Conservation (phyloP, 2,888 invertebrate species). For the Tridacna gigas region DNA sequence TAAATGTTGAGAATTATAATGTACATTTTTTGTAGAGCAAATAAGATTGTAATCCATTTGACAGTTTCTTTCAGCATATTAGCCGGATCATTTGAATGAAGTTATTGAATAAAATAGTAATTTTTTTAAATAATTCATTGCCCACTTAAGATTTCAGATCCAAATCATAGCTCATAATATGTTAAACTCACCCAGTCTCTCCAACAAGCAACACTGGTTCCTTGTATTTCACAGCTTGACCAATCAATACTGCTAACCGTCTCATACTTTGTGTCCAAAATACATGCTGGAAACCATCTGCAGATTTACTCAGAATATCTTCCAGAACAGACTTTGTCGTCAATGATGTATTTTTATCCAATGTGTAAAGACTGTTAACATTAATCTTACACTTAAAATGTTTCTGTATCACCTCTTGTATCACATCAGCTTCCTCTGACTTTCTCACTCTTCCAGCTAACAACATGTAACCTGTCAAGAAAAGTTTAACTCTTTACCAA, state of each 20-base stretch:
- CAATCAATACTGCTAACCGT: slow-evolving; percentile 87
- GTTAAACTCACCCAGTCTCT: slow-evolving; percentile 90
- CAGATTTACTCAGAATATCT: slow-evolving; percentile 66
- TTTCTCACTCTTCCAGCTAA: slow-evolving; percentile 96
- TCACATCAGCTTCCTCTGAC: slow-evolving; percentile 92
- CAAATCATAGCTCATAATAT: no score
- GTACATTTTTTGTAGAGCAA: no score
- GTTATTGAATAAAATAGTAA: no score
- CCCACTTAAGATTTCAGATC: neutral
- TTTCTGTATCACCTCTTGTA: slow-evolving; percentile 89
- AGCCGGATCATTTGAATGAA: neutral
- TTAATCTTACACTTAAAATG: slow-evolving; percentile 91
- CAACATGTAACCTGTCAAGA: slow-evolving; percentile 90
- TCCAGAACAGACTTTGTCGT: slow-evolving; percentile 87
- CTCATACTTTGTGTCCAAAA: slow-evolving; percentile 98
- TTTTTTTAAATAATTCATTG: no score
- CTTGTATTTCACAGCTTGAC: slow-evolving; percentile 93
- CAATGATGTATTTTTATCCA: slow-evolving; percentile 88
- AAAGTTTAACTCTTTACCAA: no score
- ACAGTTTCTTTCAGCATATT: no score
- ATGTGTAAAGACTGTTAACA: slow-evolving; percentile 89
- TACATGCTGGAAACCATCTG: slow-evolving; percentile 89
- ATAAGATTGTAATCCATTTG: no score
- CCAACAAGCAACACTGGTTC: slow-evolving; percentile 98
- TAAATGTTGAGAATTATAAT: no score